Base-by-base conservation (phyloP, 2,797 vertebrate genomes). In the Sebastes glaucus region DNA sequence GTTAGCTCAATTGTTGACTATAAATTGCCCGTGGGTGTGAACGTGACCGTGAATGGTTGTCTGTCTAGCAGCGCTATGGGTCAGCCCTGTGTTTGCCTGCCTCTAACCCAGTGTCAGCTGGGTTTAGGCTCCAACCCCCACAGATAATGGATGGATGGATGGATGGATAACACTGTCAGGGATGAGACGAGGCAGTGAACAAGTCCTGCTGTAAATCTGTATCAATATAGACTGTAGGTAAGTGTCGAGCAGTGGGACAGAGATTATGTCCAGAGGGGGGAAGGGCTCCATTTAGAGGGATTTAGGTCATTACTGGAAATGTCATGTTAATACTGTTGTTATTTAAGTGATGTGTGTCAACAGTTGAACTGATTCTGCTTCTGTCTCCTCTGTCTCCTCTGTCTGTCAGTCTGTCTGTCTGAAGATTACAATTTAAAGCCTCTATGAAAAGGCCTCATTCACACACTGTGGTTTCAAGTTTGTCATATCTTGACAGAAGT, bases 271-370 rank as follows among this genome's bases (percentile, higher is more conserved):
- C 10, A 20, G 63, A 75, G 82, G 87, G 85, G 85, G 81, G 81
- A 4, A 25, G 87, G 74, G 82, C 75, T 78, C 63, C 64, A 55
- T 88, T 83, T 76, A 82, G 65, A 83, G 25, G 78, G 91, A 88
- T 93, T 88, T 86, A 83, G 89, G 84, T 82, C 60, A n/a, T 86
- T 82, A 79, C 76, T 74, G 66, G 83, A 77, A 76, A 88, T 85
- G 71, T 78, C 60, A 75, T 57, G 82, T 83, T 88, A 80, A 89
- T 83, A 35, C 79, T 76, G 65, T 82, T 89, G 83, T 89, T 71
- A 71, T 80, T 80, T 71, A 74, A 28, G 55, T 35, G 71, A 84
- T 84, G 72, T 70, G 66, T 85, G 80, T 84, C 64, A 84, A 27
- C 61, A 56, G 71, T 33, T 74, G 33, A 78, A 71, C 42, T 32